Evolutionary conservation across 2,888 invertebrate species (phyloP).

Genomic region (Agrochola lychnidis): DNA sequence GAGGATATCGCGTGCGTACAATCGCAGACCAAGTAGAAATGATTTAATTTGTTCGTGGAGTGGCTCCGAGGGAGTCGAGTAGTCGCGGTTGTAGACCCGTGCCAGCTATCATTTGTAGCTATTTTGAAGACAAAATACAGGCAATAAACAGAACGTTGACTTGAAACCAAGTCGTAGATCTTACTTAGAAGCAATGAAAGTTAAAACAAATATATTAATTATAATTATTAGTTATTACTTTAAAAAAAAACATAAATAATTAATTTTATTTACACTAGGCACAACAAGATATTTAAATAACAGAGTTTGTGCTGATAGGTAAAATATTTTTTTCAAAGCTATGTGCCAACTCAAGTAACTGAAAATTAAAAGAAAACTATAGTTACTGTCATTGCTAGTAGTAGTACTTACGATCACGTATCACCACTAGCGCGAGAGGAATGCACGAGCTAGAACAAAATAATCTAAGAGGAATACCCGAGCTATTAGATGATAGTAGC

Average conservation of each 20-base stretch:
- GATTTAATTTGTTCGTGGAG: slow-evolving; percentile 86
- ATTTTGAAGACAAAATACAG: slow-evolving; percentile 57
- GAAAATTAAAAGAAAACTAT: neutral
- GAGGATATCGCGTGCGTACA: slow-evolving; percentile 82
- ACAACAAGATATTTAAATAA: neutral
- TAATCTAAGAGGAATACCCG: neutral
- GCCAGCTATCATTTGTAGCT: slow-evolving; percentile 65
- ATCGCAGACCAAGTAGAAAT: slow-evolving; percentile 86
- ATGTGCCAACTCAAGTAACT: neutral
- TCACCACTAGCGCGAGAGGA: neutral
- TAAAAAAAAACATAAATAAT: neutral
- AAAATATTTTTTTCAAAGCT: neutral
- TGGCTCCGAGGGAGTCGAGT: slow-evolving; percentile 77
- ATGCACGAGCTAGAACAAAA: neutral
- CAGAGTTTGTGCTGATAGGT: too few species aligned
- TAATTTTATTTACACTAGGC: neutral
- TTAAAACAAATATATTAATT: neutral
- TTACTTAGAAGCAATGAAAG: neutral
- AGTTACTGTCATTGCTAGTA: neutral
- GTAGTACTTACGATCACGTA: neutral
- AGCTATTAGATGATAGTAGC: neutral
- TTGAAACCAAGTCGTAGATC: slow-evolving; percentile 13
- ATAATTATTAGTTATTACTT: too few species aligned
- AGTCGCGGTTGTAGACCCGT: slow-evolving; percentile 64
- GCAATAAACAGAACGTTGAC: slow-evolving; percentile 45